Conservation (phyloP, 2,113 vertebrate genomes). For the Craseonycteris thonglongyai region DNA sequence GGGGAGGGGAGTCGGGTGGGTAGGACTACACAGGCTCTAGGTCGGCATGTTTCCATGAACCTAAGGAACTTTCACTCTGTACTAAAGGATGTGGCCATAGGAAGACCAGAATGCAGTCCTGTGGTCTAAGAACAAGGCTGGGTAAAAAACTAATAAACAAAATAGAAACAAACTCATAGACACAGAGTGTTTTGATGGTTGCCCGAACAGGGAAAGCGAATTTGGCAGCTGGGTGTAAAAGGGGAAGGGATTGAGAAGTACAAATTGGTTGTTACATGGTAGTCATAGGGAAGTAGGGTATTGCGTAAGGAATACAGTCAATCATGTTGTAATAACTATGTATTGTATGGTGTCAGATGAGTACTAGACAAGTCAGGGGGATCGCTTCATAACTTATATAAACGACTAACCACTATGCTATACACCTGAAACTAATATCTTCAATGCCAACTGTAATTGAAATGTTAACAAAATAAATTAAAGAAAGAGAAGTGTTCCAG, state of each 20-base stretch:
- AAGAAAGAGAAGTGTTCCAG: fast-evolving
- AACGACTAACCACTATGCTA: neutral
- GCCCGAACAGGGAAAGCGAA: too few species aligned
- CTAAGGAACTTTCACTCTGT: neutral
- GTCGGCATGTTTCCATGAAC: neutral
- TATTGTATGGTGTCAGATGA: neutral
- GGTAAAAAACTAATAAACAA: neutral
- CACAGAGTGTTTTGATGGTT: neutral
- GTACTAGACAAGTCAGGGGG: too few species aligned
- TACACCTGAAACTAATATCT: neutral
- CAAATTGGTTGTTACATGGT: too few species aligned
- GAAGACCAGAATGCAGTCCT: neutral
- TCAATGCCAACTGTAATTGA: neutral
- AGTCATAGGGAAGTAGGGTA: neutral
- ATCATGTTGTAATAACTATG: neutral
- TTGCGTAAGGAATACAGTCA: too few species aligned
- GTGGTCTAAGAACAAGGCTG: neutral
- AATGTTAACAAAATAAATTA: neutral
- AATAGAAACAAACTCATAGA: neutral
- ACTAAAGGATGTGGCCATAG: neutral
- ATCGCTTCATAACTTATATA: neutral
- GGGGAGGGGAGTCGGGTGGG: too few species aligned
- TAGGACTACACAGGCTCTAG: neutral
- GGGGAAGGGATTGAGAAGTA: neutral
- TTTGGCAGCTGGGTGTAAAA: neutral